phyloP scores from a whole-genome alignment of 2,797 vertebrate species.

The Macropodus opercularis region DNA sequence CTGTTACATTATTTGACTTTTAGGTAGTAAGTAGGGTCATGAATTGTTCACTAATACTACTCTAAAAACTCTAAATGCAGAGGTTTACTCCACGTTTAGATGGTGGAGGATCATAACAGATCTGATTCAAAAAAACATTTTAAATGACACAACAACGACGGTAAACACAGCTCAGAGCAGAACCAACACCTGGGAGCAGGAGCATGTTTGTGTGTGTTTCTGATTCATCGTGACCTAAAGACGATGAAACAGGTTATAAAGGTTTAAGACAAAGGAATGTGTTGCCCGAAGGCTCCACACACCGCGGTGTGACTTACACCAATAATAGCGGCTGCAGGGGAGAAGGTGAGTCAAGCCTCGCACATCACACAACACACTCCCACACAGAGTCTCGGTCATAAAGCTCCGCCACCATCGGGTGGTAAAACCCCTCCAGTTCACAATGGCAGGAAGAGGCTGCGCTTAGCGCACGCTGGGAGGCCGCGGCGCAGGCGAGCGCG shows the following conservation, averaged over 20 bases:
- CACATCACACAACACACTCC: conserved; percentile 31
- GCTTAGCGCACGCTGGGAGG: conserved; percentile 34
- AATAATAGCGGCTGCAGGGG: conserved; percentile 41
- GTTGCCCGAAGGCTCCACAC: conserved; percentile 33
- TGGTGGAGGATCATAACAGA: too few relatives aligned
- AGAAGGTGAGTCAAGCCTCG: conserved; percentile 59
- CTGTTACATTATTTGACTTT: too few relatives aligned
- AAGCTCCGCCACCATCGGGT: conserved; percentile 29
- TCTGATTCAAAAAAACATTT: too few relatives aligned
- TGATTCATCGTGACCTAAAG: conserved; percentile 35
- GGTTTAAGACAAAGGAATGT: conserved; percentile 23
- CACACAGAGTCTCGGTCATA: conserved; percentile 35
- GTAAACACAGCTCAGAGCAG: too few relatives aligned
- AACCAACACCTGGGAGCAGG: too few relatives aligned
- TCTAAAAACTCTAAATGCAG: too few relatives aligned
- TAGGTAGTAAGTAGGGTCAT: too few relatives aligned
- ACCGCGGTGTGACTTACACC: conserved; percentile 57
- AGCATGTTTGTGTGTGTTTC: too few relatives aligned
- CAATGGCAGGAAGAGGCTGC: conserved; percentile 65
- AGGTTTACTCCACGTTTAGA: too few relatives aligned
- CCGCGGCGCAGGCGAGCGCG: conserved; percentile 6
- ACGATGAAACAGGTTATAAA: conserved; percentile 11
- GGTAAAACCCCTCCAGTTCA: conserved; percentile 42
- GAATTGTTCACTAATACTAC: too few relatives aligned
- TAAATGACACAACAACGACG: too few relatives aligned